Base-by-base conservation (phyloP, 2,888 invertebrate genomes). In the Pristionchus exspectatus region DNA sequence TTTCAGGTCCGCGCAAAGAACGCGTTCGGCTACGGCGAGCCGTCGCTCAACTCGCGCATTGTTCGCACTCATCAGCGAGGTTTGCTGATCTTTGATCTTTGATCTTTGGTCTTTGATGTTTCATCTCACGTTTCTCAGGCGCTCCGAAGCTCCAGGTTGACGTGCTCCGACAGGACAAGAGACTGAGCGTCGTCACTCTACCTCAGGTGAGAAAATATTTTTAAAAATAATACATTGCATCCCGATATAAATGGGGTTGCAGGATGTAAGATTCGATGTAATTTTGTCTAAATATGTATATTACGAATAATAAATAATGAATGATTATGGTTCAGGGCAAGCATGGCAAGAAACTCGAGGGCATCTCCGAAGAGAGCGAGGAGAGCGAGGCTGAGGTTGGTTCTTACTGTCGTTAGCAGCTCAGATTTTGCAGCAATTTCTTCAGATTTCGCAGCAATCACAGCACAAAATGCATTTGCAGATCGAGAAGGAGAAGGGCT, bases 21-120 rank as follows among this genome's bases (percentile, higher is more conserved):
- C 96, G 97, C 97, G 88, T 97, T 98, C 95, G 98, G 98, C 0
- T 98, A 98, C 97, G 98, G 98, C 95, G 97, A 97, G 89, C 97
- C 97, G 95, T 98, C 98, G 84, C 97, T 97, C 91, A 97, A 97
- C 85, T 93, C 93, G 83, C 87, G 95, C 84, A 95, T 95, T 74
- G 94, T 95, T 30, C 93, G 94, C 54, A 95, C 95, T 9, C 95
- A 95, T 90, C 93, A 92, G 50, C 91, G 93, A 87, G 95, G 93
- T 87, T 81, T 81, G 30, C n/a, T 91, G 89, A n/a, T 69, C 24
- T 69, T 69, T 44, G 50, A 33, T 54, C 27, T 33, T 54, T 24
- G 66, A 33, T 85, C 10, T 63, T 63, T 87, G 87, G 24, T 44
- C 69, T 27, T 4, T 50, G 30, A 38, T 66, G 14, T 87, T 81